These are phyloP conservation scores for Artibeus jamaicensis DNA, from an alignment of 2,797 vertebrate species.

Conservation along the genomic window DNA sequence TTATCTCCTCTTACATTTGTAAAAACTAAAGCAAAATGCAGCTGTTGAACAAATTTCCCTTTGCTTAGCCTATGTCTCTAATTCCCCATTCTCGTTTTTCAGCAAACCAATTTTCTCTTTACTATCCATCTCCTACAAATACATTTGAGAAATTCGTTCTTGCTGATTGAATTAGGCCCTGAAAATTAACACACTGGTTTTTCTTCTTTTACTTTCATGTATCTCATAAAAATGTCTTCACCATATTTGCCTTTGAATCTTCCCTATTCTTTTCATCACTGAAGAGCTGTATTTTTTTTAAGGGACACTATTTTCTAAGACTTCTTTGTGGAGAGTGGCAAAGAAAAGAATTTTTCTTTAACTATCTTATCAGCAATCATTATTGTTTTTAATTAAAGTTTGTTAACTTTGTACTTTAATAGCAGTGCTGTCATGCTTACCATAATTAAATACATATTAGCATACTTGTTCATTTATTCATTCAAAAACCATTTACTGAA, in stretches of 20 bases:
- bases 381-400: conserved; percentile 56
- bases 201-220: conserved; percentile 54
- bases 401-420: conserved; percentile 22
- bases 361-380: conserved; percentile 19
- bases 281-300: conserved; percentile 14
- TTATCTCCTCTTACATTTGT: conserved; percentile 40
- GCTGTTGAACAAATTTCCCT: conserved; percentile 62
- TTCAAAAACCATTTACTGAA: conserved; percentile 12
- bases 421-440: not conserved
- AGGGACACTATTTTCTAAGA: not conserved
- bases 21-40: conserved; percentile 56
- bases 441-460: conserved; percentile 16
- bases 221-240: conserved; percentile 37
- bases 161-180: conserved; percentile 62
- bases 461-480: conserved; percentile 4
- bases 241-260: conserved; percentile 33
- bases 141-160: conserved; percentile 65
- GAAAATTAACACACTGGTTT: conserved; percentile 62
- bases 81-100: conserved; percentile 71
- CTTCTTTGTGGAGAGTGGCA: not conserved
- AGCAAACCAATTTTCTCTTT: conserved; percentile 67
- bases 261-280: not conserved
- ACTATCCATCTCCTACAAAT: conserved; percentile 56
- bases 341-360: not conserved
- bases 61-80: conserved; percentile 55